Evolutionary conservation across 1,140 invertebrate species (phyloP).

Genomic region (Drosophila kohkoa): DNA sequence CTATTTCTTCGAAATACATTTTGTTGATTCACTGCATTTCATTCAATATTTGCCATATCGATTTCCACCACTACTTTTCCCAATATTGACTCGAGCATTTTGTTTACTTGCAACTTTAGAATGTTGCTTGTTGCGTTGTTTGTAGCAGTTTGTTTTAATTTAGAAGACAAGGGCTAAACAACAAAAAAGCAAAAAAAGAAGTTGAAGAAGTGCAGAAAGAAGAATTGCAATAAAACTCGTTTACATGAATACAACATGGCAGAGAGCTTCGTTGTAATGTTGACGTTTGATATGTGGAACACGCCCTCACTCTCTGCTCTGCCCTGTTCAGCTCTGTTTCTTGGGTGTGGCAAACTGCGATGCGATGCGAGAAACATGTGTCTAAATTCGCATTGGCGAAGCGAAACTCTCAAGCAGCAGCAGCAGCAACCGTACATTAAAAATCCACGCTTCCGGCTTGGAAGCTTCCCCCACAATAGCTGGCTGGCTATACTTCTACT

Average conservation of each 20-base stretch:
- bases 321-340: slow-evolving; percentile 12
- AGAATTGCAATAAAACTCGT: slow-evolving; percentile 35
- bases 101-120: not conserved
- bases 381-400: slow-evolving; percentile 73
- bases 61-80: not conserved
- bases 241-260: slow-evolving; percentile 43
- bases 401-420: slow-evolving; percentile 31
- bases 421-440: slow-evolving; percentile 60
- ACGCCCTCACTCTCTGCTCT: slow-evolving; percentile 31
- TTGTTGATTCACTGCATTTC: too few relatives aligned
- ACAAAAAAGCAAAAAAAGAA: not conserved
- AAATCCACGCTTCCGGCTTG: slow-evolving; percentile 76
- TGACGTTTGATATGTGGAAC: slow-evolving; percentile 63
- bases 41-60: not conserved
- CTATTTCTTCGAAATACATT: too few relatives aligned
- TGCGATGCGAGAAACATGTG: slow-evolving; percentile 62
- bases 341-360: slow-evolving; percentile 25
- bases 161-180: slow-evolving; percentile 21
- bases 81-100: not conserved
- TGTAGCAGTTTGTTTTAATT: slow-evolving; percentile 43
- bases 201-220: not conserved
- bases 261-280: slow-evolving; percentile 35
- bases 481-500: not conserved
- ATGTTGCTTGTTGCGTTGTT: not conserved
- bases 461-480: slow-evolving; percentile 10